Conservation (phyloP, 2,888 invertebrate genomes). For the Tribolium freemani region DNA sequence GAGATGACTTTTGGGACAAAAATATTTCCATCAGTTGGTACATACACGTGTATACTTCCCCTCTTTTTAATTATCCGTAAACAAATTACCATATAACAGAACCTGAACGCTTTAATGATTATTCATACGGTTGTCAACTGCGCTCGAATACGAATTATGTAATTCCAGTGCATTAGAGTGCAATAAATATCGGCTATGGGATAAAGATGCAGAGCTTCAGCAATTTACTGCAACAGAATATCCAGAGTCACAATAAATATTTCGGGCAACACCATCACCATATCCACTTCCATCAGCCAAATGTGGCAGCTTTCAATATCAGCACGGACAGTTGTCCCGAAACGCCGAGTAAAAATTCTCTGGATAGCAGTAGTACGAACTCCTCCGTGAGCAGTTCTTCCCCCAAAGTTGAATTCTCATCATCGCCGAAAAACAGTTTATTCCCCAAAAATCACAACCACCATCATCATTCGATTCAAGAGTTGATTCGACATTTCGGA, state of each 20-base stretch:
- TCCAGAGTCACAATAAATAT: conserved; percentile 52
- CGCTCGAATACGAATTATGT: background rate
- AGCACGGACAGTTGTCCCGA: conserved; percentile 61
- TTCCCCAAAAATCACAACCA: conserved; percentile 63
- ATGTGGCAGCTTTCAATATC: conserved; percentile 19
- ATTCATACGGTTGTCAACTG: background rate
- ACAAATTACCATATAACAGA: background rate
- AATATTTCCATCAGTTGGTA: background rate
- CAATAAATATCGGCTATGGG: conserved; percentile 14
- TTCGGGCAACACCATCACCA: conserved; percentile 53
- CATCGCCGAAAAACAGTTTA: conserved; percentile 47
- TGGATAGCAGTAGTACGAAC: conserved; percentile 46
- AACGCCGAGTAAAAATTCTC: conserved; percentile 56
- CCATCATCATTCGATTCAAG: conserved; percentile 79
- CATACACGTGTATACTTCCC: background rate
- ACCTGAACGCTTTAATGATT: conserved; percentile 4
- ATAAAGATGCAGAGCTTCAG: conserved; percentile 63
- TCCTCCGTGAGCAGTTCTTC: conserved; percentile 51
- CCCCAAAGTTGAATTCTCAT: conserved; percentile 51
- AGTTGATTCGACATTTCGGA: conserved; percentile 81
- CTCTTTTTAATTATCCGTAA: background rate
- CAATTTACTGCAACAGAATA: conserved; percentile 58
- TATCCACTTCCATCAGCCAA: conserved; percentile 34
- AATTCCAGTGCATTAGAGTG: background rate
- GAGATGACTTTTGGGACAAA: background rate